Conservation (phyloP, 2,797 vertebrate species). For the Chaunax sp. region DNA sequence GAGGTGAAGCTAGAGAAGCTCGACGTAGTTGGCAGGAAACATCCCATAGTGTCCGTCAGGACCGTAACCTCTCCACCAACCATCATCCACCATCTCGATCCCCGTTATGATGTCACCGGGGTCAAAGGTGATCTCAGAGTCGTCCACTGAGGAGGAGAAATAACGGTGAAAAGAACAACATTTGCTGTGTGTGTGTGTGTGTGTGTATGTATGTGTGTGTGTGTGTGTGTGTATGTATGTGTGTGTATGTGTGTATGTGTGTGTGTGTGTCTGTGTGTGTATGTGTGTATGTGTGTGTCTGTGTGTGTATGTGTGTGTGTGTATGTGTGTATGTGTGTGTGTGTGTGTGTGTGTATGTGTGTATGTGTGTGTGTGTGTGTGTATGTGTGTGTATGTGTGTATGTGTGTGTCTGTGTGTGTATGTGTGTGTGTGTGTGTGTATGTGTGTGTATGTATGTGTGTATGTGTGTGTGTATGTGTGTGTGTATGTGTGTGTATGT, state of each 20-base stretch:
- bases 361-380: conserved; percentile 18
- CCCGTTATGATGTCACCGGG: conserved; percentile 91
- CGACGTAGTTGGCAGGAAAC: conserved; percentile 96
- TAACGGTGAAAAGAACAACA: background rate
- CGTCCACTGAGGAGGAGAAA: conserved; percentile 82
- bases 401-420: conserved; percentile 9
- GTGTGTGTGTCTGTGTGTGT: background rate
- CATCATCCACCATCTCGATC: conserved; percentile 92
- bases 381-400: conserved; percentile 1
- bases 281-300: conserved; percentile 9
- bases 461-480: conserved; percentile 4
- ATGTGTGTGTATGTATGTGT: conserved; percentile 10
- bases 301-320: conserved; percentile 14
- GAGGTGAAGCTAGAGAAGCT: conserved; percentile 74
- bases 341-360: conserved; percentile 31
- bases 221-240: conserved; percentile 11
- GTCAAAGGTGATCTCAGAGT: conserved; percentile 94
- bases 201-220: background rate
- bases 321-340: conserved; percentile 2
- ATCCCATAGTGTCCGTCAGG: conserved; percentile 89
- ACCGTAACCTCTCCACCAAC: conserved; percentile 93
- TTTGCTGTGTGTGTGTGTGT: background rate
- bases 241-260: conserved; percentile 16
- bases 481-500: conserved; percentile 36
- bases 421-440: conserved; percentile 36